Conservation (phyloP, 2,113 vertebrate species). For the Chiloscyllium plagiosum region DNA sequence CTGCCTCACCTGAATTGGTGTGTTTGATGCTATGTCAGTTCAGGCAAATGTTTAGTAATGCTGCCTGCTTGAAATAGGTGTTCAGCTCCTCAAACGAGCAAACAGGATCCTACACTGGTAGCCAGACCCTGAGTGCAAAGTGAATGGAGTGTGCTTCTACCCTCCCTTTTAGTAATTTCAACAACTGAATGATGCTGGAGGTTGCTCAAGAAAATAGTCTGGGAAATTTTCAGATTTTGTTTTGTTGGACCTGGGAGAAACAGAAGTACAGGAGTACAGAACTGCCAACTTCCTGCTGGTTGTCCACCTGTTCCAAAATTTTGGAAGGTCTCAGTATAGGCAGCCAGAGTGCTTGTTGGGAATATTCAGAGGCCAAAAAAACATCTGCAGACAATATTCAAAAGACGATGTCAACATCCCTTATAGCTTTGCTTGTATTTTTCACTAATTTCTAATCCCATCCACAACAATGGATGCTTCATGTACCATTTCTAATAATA, state of each 20-base stretch:
- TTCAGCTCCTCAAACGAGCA: not conserved
- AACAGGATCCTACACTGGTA: not conserved
- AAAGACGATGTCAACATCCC: not conserved
- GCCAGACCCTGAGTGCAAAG: no score
- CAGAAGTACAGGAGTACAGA: not conserved
- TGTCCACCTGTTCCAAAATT: not conserved
- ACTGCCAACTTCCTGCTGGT: not conserved
- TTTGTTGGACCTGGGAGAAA: not conserved
- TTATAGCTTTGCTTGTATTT: not conserved
- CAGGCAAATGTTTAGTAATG: not conserved
- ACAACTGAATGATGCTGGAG: not conserved
- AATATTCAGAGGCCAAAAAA: not conserved
- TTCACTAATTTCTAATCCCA: not conserved
- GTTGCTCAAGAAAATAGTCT: not conserved
- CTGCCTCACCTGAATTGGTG: not conserved
- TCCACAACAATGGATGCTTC: not conserved
- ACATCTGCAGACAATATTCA: not conserved
- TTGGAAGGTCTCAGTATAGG: not conserved
- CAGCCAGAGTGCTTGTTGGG: not conserved
- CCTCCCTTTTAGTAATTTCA: not conserved
- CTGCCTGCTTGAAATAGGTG: not conserved
- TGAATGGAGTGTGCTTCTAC: not conserved
- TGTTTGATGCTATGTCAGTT: not conserved
- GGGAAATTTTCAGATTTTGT: not conserved
- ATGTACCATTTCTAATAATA: not conserved